A percentile compares a stretch with the other conserved stretches of the same genome.
phyloP scores from a whole-genome alignment of 2,888 invertebrate species.

The Agriotes lineatus region DNA sequence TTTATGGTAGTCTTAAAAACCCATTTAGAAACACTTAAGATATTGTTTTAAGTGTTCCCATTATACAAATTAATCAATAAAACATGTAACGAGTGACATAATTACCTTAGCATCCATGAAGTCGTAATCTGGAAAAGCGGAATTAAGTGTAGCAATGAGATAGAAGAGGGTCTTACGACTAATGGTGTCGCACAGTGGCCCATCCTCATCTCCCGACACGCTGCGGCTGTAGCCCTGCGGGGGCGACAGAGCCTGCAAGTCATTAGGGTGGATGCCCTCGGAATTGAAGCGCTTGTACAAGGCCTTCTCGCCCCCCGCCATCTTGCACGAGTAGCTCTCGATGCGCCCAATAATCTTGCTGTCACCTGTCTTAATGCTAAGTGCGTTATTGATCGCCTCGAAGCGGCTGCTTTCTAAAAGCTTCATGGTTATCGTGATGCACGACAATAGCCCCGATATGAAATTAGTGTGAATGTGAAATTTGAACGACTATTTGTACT shows the following conservation, averaged over 20 bases:
- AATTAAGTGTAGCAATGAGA: slow-evolving; percentile 96
- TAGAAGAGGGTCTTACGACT: slow-evolving; percentile 97
- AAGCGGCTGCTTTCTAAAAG: slow-evolving; percentile 95
- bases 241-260: slow-evolving; percentile 93
- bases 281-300: slow-evolving; percentile 91
- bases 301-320: slow-evolving; percentile 96
- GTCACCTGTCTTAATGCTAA: slow-evolving; percentile 91
- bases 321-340: slow-evolving; percentile 99
- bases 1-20: too few species aligned
- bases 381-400: slow-evolving; percentile 90
- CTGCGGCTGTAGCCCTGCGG: slow-evolving; percentile 86
- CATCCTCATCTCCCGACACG: slow-evolving; percentile 90
- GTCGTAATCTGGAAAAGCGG: slow-evolving; percentile 98
- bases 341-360: slow-evolving; percentile 94
- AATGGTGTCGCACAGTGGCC: slow-evolving; percentile 94
- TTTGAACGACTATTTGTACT: slow-evolving; percentile 36
- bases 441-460: background rate
- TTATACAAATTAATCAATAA: background rate
- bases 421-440: slow-evolving; percentile 79
- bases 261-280: slow-evolving; percentile 87
- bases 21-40: too few species aligned
- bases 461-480: slow-evolving; percentile 21
- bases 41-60: too few species aligned
- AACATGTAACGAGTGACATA: background rate
- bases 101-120: slow-evolving; percentile 94